Percentiles rank a stretch among this genome's conserved stretches.
phyloP scores from a whole-genome alignment of 2,797 vertebrate species.

The Tokudaia muenninki region DNA sequence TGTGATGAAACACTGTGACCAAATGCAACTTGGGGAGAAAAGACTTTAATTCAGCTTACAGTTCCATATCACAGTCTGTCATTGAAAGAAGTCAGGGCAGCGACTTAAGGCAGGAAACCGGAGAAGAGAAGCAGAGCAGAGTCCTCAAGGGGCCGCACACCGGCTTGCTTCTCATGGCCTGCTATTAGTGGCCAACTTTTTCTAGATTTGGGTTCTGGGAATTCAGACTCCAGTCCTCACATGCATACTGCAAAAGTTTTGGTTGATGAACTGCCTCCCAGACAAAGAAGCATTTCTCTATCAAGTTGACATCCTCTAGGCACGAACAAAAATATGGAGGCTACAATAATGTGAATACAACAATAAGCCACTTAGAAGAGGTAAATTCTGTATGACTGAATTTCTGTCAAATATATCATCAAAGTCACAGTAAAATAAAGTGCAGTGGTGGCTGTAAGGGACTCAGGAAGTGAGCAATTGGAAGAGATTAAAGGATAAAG shows the following conservation, averaged over 20 bases:
- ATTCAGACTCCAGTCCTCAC: neutral
- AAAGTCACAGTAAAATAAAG: too few species aligned
- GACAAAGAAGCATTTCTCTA: neutral
- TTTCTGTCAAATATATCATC: neutral
- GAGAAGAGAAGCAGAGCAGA: too few species aligned
- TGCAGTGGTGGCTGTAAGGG: too few species aligned
- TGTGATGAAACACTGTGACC: neutral
- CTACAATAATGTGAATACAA: too few species aligned
- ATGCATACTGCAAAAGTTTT: neutral
- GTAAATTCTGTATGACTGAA: neutral
- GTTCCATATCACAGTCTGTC: too few species aligned
- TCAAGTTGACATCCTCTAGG: neutral
- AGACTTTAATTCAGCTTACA: too few species aligned
- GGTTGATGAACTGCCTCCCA: neutral
- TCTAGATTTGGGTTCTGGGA: neutral
- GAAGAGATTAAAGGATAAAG: too few species aligned
- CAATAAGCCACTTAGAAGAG: neutral
- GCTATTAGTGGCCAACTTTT: neutral
- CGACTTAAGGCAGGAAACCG: too few species aligned
- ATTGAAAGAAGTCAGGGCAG: too few species aligned
- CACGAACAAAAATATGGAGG: neutral
- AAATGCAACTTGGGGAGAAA: neutral
- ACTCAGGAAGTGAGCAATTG: too few species aligned
- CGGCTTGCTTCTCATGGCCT: too few species aligned
- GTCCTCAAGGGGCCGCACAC: too few species aligned